Percentiles rank a stretch among this genome's conserved stretches.
Conservation (phyloP, 2,113 vertebrate genomes). For the Rafetus swinhoei region DNA sequence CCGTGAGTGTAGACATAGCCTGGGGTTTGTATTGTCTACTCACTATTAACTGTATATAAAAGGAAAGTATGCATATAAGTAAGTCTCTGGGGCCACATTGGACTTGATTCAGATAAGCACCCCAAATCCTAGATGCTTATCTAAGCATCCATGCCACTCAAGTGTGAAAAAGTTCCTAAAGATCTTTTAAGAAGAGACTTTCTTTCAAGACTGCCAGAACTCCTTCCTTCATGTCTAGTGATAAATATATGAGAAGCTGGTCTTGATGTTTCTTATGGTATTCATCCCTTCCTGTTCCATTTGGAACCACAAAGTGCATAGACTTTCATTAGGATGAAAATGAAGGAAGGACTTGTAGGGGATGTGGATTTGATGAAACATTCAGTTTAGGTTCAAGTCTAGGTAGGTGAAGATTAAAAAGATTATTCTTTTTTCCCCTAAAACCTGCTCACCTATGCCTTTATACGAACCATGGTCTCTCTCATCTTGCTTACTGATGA, state of each 20-base stretch:
- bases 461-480: fast-evolving
- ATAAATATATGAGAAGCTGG: background rate
- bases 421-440: fast-evolving
- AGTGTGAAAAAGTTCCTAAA: background rate
- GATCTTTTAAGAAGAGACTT: background rate
- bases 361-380: background rate
- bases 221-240: background rate
- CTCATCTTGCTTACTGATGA: background rate
- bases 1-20: too few relatives aligned
- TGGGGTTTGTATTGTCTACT: background rate
- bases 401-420: background rate
- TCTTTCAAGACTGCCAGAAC: background rate
- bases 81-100: background rate
- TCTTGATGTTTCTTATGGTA: background rate
- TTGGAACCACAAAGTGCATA: background rate
- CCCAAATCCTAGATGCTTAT: background rate
- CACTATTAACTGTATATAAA: background rate
- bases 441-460: background rate
- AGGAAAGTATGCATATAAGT: background rate
- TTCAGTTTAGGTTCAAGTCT: background rate
- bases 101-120: background rate
- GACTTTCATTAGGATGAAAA: background rate
- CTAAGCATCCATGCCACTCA: background rate
- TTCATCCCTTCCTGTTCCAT: background rate
- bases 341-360: background rate